Evolutionary conservation across 2,113 vertebrate species (phyloP).

Genomic region (Calyptomena viridis): DNA sequence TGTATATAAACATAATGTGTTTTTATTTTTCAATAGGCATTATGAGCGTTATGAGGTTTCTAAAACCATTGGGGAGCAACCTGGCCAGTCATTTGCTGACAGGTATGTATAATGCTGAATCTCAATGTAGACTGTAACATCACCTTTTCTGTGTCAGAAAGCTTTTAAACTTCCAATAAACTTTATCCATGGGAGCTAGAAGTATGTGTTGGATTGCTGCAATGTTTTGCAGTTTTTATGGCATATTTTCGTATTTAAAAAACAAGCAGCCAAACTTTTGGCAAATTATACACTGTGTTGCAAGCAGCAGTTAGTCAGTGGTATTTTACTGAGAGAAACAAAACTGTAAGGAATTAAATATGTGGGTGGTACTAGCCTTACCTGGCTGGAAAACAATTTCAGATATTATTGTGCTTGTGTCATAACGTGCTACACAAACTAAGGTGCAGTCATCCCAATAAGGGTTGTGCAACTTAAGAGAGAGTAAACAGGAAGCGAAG

Average conservation of each 20-base stretch:
- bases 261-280: background rate
- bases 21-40: background rate
- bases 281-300: background rate
- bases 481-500: constrained; percentile 8
- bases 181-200: background rate
- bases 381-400: constrained; percentile 2
- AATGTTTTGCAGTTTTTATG: background rate
- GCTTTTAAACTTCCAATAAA: background rate
- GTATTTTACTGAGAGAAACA: background rate
- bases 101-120: constrained; percentile 1
- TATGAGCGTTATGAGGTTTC: constrained; percentile 52
- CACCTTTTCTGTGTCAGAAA: background rate
- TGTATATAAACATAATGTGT: background rate
- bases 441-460: background rate
- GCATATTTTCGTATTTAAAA: background rate
- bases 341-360: background rate
- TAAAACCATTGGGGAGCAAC: constrained; percentile 38
- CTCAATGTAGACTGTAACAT: background rate
- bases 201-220: background rate
- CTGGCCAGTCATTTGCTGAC: constrained; percentile 15
- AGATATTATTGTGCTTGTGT: background rate
- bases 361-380: background rate
- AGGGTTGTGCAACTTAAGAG: background rate
- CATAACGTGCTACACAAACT: background rate
- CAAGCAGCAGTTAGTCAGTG: background rate